Percentiles rank a stretch among this genome's conserved stretches.
Conservation (phyloP, 1,140 invertebrate genomes). For the Bombus sibiricus region DNA sequence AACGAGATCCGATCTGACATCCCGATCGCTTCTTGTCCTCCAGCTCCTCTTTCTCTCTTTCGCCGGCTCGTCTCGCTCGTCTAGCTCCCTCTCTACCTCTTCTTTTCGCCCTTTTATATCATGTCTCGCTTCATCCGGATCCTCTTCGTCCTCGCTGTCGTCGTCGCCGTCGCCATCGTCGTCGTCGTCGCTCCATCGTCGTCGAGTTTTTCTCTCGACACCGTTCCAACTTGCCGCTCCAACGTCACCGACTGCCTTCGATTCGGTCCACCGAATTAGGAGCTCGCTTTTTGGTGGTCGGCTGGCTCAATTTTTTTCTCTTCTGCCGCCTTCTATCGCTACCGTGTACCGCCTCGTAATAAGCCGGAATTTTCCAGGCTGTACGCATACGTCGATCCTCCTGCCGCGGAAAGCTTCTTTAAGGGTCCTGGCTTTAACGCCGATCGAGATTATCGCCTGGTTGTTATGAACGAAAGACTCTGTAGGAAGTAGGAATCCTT, state of each 20-base stretch:
- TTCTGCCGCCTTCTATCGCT: slow-evolving; percentile 27
- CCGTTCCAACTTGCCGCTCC: slow-evolving; percentile 51
- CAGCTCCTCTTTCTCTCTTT: slow-evolving; percentile 40
- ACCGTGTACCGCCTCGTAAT: slow-evolving; percentile 56
- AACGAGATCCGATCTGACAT: slow-evolving; percentile 78
- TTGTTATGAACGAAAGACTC: neutral
- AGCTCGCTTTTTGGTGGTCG: slow-evolving; percentile 67
- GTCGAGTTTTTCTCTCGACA: slow-evolving; percentile 66
- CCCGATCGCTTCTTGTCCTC: slow-evolving; percentile 76
- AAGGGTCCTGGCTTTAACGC: neutral
- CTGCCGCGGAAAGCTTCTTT: neutral
- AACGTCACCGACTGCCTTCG: slow-evolving; percentile 29
- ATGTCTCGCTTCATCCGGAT: slow-evolving; percentile 35
- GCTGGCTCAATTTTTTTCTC: slow-evolving; percentile 46
- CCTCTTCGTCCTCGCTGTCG: slow-evolving; percentile 23
- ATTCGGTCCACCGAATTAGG: slow-evolving; percentile 65
- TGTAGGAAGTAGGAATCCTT: neutral
- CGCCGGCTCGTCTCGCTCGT: neutral
- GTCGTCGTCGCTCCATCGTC: slow-evolving; percentile 46
- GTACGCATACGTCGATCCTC: neutral
- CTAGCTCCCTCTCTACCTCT: slow-evolving; percentile 19
- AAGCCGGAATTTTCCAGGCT: slow-evolving; percentile 49
- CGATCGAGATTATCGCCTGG: neutral
- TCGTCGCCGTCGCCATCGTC: slow-evolving; percentile 30
- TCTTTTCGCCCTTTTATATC: slow-evolving; percentile 33